phyloP scores from a whole-genome alignment of 2,888 invertebrate genomes.

The Abrostola tripartita region DNA sequence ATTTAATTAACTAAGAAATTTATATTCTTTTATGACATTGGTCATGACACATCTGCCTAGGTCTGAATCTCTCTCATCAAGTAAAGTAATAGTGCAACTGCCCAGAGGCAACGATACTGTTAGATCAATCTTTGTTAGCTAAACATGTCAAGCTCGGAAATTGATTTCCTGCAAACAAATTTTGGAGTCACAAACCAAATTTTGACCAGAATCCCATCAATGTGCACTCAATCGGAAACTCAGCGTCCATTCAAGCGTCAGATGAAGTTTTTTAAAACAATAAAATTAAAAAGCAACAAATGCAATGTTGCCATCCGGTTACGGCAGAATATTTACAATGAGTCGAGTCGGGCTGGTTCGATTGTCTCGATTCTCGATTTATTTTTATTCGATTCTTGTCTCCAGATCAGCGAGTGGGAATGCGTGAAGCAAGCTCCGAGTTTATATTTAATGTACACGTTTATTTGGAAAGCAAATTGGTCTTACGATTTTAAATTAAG shows the following conservation, averaged over 20 bases:
- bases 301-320: constrained; percentile 60
- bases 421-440: constrained; percentile 65
- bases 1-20: no score
- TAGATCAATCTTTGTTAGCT: background rate
- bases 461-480: constrained; percentile 55
- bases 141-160: constrained; percentile 16
- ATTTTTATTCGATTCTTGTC: constrained; percentile 72
- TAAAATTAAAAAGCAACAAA: constrained; percentile 51
- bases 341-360: constrained; percentile 62
- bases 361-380: constrained; percentile 77
- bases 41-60: no score
- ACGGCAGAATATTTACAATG: constrained; percentile 66
- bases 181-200: constrained; percentile 17
- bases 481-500: constrained; percentile 53
- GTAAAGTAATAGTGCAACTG: no score
- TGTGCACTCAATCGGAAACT: constrained; percentile 51
- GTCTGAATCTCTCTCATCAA: no score
- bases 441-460: constrained; percentile 58
- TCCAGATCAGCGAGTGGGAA: constrained; percentile 60
- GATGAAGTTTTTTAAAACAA: constrained; percentile 53
- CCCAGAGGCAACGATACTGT: no score
- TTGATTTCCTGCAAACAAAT: constrained; percentile 34
- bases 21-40: no score
- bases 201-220: constrained; percentile 41
- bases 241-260: constrained; percentile 57